Evolutionary conservation across 2,888 invertebrate species (phyloP).

Genomic region (Dasysyrphus tricinctus): DNA sequence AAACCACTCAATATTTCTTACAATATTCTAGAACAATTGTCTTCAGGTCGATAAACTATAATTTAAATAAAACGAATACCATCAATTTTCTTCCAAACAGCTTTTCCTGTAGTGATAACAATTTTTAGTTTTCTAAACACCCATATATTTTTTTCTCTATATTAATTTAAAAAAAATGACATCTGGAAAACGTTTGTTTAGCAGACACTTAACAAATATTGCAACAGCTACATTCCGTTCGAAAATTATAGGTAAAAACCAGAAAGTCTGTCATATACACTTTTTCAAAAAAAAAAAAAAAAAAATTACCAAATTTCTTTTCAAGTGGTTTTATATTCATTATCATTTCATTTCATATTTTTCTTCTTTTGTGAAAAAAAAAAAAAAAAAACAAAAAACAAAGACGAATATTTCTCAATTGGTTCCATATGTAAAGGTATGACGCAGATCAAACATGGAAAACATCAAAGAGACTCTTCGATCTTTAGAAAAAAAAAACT

Average conservation of each 20-base stretch:
- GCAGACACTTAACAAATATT: constrained; percentile 56
- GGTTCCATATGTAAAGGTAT: constrained; percentile 58
- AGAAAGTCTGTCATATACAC: constrained; percentile 32
- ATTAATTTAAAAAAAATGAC: constrained; percentile 36
- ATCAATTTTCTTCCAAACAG: neutral
- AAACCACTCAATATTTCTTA: too few species aligned
- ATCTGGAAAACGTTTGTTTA: constrained; percentile 60
- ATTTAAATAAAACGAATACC: neutral
- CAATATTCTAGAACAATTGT: neutral
- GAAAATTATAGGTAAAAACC: neutral
- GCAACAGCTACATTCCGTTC: constrained; percentile 27
- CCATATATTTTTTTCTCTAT: neutral
- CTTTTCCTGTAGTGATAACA: neutral
- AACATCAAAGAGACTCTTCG: constrained; percentile 55
- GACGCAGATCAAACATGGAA: constrained; percentile 18
- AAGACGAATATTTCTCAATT: constrained; percentile 38
- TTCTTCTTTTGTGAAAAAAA: neutral
- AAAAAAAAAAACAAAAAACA: neutral
- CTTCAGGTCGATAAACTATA: neutral
- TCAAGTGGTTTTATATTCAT: constrained; percentile 59
- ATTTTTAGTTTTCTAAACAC: neutral
- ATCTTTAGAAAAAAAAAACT: constrained; percentile 21
- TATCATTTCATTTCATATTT: neutral
- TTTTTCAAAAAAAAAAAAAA: neutral
- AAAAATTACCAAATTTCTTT: constrained; percentile 36